Conservation (phyloP, 35 echinoderm and acorn worm genomes). For the Heliocidaris erythrogramma region DNA sequence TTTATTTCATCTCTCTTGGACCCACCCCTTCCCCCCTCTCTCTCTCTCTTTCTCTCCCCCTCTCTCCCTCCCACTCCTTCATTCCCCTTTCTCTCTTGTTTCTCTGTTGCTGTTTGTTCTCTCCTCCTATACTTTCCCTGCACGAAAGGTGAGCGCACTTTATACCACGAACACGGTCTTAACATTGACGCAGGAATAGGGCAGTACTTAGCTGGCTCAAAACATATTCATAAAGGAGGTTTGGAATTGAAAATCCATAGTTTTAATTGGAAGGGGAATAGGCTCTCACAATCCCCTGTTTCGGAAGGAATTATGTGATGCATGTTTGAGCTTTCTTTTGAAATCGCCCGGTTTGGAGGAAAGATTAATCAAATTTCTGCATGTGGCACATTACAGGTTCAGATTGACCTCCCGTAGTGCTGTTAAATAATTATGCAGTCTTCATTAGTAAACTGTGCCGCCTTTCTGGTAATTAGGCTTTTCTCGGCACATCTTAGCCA, state of each 20-base stretch:
- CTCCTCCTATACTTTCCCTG: background rate
- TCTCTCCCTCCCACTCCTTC: too few relatives aligned
- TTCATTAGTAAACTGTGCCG: too few relatives aligned
- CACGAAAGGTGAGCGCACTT: background rate
- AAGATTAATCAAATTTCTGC: too few relatives aligned
- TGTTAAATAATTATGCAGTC: too few relatives aligned
- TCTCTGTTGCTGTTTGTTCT: background rate
- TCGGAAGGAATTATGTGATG: background rate
- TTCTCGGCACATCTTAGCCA: too few relatives aligned
- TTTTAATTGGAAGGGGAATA: constrained; percentile 5
- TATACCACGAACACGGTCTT: background rate
- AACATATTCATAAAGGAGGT: background rate
- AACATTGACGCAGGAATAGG: background rate
- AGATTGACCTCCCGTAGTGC: too few relatives aligned
- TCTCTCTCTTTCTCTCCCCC: too few relatives aligned
- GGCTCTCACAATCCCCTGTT: background rate
- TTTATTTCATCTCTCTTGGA: too few relatives aligned
- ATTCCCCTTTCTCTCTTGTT: background rate
- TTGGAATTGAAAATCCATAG: background rate
- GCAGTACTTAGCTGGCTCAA: background rate
- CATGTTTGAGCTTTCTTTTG: background rate
- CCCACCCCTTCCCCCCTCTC: too few relatives aligned
- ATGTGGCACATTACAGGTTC: too few relatives aligned
- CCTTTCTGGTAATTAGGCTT: too few relatives aligned
- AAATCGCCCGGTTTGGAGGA: background rate